Base-by-base conservation (phyloP, 2,888 invertebrate genomes). In the Limnephilus lunatus region DNA sequence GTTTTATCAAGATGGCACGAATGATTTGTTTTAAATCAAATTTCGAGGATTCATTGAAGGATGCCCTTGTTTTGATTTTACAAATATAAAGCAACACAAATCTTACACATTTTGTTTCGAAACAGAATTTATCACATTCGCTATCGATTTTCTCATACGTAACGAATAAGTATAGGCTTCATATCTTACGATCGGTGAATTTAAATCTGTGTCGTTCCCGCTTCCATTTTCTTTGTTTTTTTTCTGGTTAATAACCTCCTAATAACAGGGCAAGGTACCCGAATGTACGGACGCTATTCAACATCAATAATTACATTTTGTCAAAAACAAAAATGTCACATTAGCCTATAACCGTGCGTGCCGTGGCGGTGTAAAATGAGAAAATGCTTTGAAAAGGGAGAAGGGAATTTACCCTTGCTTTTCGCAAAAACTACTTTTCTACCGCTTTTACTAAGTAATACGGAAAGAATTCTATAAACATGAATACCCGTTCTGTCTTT, bases 1-100 rank as follows among this genome's bases (percentile, higher is more conserved):
- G 80, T 80, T 89, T 89, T 89, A 87, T 68, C 87, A 53, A 81
- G 88, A 89, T 89, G 88, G 35, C 19, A 32, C 80, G 88, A 89
- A 80, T 81, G 88, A 80, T 80, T 89, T 81, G 39, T 35, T 80
- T 89, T 35, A 89, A 89, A 89, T 81, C 80, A 80, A 81, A 88
- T 32, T 88, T 80, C 12, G 4, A 39, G 85, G 39, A 44, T 86
- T 83, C 83, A 35, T 83, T 83, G 83, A 83, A n/a, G 68, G 68
- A 25, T 68, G 68, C 68, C 19, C 68, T 68, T 68, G 68, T 68
- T 68, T 68, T n/a, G 68, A 68, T 68, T 68, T 68, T 68, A 68
- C 68, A 68, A 68, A 68, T n/a, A 68, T 9, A n/a, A 7, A 68
- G n/a, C 25, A n/a, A 25, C 25, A 4, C 68, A 25, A 68, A 19